Conservation (phyloP, 2,888 invertebrate species). For the Nephrotoma guestfalica region DNA sequence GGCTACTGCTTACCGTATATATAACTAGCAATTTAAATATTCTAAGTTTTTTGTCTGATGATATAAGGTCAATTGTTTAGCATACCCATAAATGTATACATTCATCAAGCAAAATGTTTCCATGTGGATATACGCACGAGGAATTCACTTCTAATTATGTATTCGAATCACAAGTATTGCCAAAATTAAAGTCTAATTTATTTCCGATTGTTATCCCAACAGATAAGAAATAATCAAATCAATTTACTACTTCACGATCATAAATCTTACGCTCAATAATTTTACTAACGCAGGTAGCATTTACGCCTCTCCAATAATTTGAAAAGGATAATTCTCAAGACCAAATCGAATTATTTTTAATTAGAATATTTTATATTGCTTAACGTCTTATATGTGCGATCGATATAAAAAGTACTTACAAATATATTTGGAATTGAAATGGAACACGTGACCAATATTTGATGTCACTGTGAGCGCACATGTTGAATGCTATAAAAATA, state of each 20-base stretch:
- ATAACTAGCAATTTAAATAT: not conserved
- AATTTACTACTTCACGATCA: not conserved
- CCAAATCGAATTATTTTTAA: not conserved
- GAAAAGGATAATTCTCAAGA: not conserved
- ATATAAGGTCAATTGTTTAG: not conserved
- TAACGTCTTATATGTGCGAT: not conserved
- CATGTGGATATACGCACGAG: not conserved
- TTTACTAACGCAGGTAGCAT: not conserved
- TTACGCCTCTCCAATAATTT: too few relatives aligned
- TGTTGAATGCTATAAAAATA: not conserved
- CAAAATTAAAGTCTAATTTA: not conserved
- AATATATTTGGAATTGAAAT: not conserved
- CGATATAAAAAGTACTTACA: not conserved
- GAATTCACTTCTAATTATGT: not conserved
- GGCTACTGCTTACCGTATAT: not conserved
- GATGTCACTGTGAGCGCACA: not conserved
- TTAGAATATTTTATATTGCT: not conserved
- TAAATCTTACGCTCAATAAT: not conserved
- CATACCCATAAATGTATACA: not conserved
- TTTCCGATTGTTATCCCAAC: not conserved
- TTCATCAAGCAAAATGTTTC: not conserved
- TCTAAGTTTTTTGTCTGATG: not conserved
- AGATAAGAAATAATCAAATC: not conserved
- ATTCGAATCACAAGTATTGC: not conserved
- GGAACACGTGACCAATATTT: not conserved